Base-by-base conservation (phyloP, 1,140 invertebrate genomes). In the Cyrtorhinus lividipennis region DNA sequence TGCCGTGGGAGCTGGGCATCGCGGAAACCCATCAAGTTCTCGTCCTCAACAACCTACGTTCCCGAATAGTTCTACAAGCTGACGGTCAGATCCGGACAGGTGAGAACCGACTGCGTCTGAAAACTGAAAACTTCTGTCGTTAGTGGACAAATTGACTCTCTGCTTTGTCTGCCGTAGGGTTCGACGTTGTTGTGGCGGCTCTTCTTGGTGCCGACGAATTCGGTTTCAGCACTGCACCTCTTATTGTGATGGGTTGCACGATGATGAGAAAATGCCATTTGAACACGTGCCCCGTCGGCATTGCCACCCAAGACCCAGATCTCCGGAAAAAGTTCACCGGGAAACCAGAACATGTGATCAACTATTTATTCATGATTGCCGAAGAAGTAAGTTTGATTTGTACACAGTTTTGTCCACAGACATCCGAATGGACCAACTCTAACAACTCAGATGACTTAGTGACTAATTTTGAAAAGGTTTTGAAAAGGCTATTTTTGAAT, bases 181-280 rank as follows among this genome's bases (percentile, higher is more conserved):
- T 93, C 73, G 96, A 99, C 77, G 90, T 99, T n/a, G 81, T 98
- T 59, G 90, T 98, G 25, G 95, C 92, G 15, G 95, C 92, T 2
- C 72, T 98, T 53, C 76, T 99, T 2, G 96, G 96, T 48, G 96
- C 96, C 12, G 96, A 99, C 76, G 95, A 99, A 76, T 95, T 98
- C 76, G 96, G 95, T n/a, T 93, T 98, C 72, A 95, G 92, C 71
- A 99, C 96, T 13, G 95, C 95, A 2, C 95, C 96, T 0, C 77
- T 99, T 45, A 98, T 99, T 73, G 92, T 90, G 0, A 83, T 99
- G 74, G 87, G 96, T 10, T 99, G 96, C 72, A 99, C 95, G 5
- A 98, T 99, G 96, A 99, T 99, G 96, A 80, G 96, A 59, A 99
- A 99, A 74, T 99, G 96, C 73, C 96, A 99, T 75, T 78, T 99